Base-by-base conservation (phyloP, 1,140 invertebrate species). In the Leptinotarsa defecta region DNA sequence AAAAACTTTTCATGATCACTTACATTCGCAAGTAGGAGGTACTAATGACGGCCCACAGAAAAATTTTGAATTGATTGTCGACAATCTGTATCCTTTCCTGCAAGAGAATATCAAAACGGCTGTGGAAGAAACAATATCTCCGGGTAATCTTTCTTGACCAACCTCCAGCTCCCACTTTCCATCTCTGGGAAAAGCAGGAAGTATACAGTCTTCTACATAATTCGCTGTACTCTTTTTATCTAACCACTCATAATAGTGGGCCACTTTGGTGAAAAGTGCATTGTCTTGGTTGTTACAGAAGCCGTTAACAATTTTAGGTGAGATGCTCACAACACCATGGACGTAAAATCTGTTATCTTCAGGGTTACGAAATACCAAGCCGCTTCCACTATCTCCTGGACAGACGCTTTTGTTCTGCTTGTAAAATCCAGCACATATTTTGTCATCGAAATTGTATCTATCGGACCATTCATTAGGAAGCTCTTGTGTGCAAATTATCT, bases 351-450 rank as follows among this genome's bases (percentile, higher is more conserved):
- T 73, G n/a, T 77, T 71, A 24, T 73, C 52, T 22, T 78, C 74
- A 1, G 43, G 27, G 22, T 67, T 75, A 71, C 71, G 74, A 48
- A 82, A 73, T 4, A 76, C 77, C 49, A 82, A 74, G 13, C 74
- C 80, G 19, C 81, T 80, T 24, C 81, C 81, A 75, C 81, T 82
- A 52, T 82, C 81, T 48, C 81, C 81, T 62, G 64, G 22, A 62
- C 81, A 82, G 17, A 80, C 79, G 67, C 77, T 74, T 34, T 52
- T 80, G 71, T 79, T 77, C 49, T 76, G 69, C 52, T 80, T 76
- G 11, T 48, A 68, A 70, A 75, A 79, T 13, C 81, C 81, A 13
- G 78, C 80, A 48, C 81, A 82, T 3, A 82, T 63, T 76, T 82
- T 82, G 62, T 81, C 78, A 5, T 43, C n/a, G 27, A 72, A 64